Percentiles rank a stretch among this genome's conserved stretches.
phyloP scores from a whole-genome alignment of 2,888 invertebrate species.

The Stenodera caucasica region DNA sequence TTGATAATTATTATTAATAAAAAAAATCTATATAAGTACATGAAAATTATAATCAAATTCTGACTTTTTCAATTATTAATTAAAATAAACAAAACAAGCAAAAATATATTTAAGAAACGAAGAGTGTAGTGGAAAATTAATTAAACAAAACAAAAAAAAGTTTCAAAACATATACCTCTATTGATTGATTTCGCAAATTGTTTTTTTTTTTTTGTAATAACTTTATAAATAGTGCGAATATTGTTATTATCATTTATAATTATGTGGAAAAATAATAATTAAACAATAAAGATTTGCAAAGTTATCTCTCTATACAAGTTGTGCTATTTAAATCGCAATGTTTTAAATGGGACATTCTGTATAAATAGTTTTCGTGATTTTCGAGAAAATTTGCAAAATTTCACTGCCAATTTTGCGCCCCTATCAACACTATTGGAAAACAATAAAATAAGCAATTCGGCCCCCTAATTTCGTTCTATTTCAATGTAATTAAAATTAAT shows the following conservation, averaged over 20 bases:
- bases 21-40: constrained; percentile 29
- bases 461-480: too few relatives aligned
- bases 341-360: background rate
- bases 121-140: constrained; percentile 35
- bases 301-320: constrained; percentile 24
- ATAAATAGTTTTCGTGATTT: background rate
- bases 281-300: constrained; percentile 40
- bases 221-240: constrained; percentile 4
- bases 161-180: constrained; percentile 37
- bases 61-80: constrained; percentile 5
- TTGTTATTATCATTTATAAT: constrained; percentile 20
- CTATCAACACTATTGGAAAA: too few relatives aligned
- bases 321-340: too few relatives aligned
- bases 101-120: constrained; percentile 25
- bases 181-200: constrained; percentile 10
- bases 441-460: too few relatives aligned
- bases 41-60: constrained; percentile 19
- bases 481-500: background rate
- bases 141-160: background rate
- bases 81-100: background rate
- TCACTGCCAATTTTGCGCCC: background rate
- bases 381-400: background rate
- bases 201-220: background rate
- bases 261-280: constrained; percentile 25
- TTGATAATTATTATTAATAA: constrained; percentile 39